These are phyloP conservation scores for Fringilla coelebs DNA, from an alignment of 2,797 vertebrate genomes.

Conservation along the genomic window DNA sequence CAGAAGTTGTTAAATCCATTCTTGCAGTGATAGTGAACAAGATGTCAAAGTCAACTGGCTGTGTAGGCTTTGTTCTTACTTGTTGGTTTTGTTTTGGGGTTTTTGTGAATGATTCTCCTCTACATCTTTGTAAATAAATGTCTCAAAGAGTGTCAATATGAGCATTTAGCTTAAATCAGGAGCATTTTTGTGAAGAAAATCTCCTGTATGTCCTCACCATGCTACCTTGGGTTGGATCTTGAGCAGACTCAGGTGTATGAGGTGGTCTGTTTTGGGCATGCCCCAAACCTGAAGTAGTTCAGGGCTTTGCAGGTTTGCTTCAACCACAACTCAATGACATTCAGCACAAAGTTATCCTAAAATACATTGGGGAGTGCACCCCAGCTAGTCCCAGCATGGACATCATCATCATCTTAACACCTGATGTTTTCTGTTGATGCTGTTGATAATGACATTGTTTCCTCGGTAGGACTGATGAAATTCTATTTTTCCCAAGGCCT, in stretches of 20 bases:
- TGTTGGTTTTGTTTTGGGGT: neutral
- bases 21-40: neutral
- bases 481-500: neutral
- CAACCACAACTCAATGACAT: rapidly evolving
- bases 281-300: neutral
- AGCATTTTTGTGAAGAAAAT: neutral
- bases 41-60: neutral
- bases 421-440: rapidly evolving
- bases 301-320: neutral
- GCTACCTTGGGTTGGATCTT: neutral
- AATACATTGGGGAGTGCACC: rapidly evolving
- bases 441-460: neutral
- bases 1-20: neutral
- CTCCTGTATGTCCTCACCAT: rapidly evolving
- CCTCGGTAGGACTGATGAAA: neutral
- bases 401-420: rapidly evolving
- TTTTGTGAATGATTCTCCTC: neutral
- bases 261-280: neutral
- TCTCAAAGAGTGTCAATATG: neutral
- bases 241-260: neutral
- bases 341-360: rapidly evolving
- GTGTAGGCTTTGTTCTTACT: neutral
- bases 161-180: neutral
- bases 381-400: neutral
- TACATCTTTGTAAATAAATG: neutral